Conservation (phyloP, 2,113 vertebrate species). For the Channa argus region DNA sequence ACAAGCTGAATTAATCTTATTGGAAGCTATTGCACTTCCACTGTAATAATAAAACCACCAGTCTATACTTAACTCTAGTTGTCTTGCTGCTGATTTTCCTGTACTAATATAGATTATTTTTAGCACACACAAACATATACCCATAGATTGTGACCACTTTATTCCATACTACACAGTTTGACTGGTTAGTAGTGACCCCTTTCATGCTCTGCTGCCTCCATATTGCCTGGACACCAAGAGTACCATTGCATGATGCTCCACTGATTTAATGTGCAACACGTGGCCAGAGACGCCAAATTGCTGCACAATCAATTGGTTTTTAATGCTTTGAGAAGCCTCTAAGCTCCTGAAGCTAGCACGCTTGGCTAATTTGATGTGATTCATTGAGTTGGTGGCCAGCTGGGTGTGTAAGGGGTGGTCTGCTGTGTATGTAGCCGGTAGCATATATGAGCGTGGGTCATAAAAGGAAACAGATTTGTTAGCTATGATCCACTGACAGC, state of each 20-base stretch:
- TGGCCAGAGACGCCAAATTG: slow-evolving; percentile 58
- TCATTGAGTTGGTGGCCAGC: slow-evolving; percentile 63
- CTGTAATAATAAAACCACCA: too few relatives aligned
- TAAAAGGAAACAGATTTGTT: slow-evolving; percentile 73
- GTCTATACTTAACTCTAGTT: too few relatives aligned
- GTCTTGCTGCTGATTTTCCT: too few relatives aligned
- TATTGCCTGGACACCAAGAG: slow-evolving; percentile 66
- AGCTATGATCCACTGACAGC: slow-evolving; percentile 58
- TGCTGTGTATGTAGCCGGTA: slow-evolving; percentile 50
- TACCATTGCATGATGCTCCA: slow-evolving; percentile 51
- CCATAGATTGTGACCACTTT: too few relatives aligned
- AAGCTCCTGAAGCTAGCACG: slow-evolving; percentile 61
- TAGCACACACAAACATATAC: too few relatives aligned
- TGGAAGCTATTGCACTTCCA: too few relatives aligned
- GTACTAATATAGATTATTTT: too few relatives aligned
- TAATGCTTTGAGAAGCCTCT: slow-evolving; percentile 68
- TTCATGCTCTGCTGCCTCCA: slow-evolving; percentile 59
- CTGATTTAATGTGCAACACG: slow-evolving; percentile 61
- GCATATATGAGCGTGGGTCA: slow-evolving; percentile 48
- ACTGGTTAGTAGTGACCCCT: slow-evolving; percentile 36
- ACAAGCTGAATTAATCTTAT: not conserved
- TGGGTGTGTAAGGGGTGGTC: slow-evolving; percentile 45
- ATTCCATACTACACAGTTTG: not conserved
- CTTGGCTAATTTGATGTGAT: slow-evolving; percentile 74
- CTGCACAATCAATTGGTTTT: slow-evolving; percentile 77